Base-by-base conservation (phyloP, 2,888 invertebrate genomes). In the Lissocephala sabroskyi region DNA sequence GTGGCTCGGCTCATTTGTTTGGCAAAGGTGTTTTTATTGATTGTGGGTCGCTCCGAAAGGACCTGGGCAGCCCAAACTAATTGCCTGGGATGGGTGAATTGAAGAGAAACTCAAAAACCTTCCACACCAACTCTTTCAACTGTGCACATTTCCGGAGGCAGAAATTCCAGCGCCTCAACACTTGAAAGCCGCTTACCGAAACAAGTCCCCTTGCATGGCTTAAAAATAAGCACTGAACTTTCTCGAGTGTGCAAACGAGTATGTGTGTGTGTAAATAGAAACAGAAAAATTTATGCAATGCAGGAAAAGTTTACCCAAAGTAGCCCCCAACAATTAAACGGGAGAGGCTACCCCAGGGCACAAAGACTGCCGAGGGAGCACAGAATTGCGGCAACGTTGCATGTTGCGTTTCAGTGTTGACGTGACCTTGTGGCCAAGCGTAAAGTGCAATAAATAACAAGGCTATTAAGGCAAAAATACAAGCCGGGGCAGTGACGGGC, bases 361-460 rank as follows among this genome's bases (percentile, higher is more conserved):
- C 47, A 35, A 6, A 16, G 17, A 16, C 16, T 35, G 13, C 7
- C 19, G 13, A 32, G 37, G 32, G 16, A 13, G 7, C 32, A 56
- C 52, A 64, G 13, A 23, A n/a, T n/a, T 43, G 41, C 18, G 62
- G 65, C 65, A 64, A 64, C 65, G 40, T 47, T 46, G 60, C 47
- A 18, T 41, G 19, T 14, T 23, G 23, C n/a, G 10, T 11, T 41
- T 19, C 11, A 19, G 55, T 62, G 63, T 48, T 59, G 65, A 75
- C 54, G 56, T 58, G 66, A 49, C 67, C 67, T 68, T 66, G 65
- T 41, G 57, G 64, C 39, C 33, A 55, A 54, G 50, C 62, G 45
- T 49, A 46, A 51, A 62, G 49, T 56, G 62, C 68, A 56, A 68
- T 68, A 68, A 75, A 68, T 68, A 68, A 68, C 76, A 67, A 56